Evolutionary conservation across 2,113 vertebrate species (phyloP).

Genomic region (Apistogramma diplotaenia): DNA sequence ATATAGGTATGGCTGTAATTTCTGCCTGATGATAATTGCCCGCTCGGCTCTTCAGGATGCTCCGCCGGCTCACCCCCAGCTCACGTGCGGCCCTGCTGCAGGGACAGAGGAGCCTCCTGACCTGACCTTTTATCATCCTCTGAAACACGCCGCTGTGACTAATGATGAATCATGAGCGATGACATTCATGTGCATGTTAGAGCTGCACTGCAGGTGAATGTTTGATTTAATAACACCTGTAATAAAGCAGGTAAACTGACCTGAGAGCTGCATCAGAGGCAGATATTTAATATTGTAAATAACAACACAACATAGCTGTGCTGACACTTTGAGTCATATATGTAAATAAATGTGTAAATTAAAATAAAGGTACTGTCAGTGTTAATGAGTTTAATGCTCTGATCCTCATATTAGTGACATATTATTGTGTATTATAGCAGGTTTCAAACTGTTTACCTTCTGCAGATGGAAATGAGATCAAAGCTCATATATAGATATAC

Average conservation of each 20-base stretch:
- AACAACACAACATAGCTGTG: not conserved
- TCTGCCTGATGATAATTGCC: conserved; percentile 73
- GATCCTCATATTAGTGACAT: no score
- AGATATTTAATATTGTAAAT: no score
- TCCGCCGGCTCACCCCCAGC: conserved; percentile 17
- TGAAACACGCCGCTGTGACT: not conserved
- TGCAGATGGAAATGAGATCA: not conserved
- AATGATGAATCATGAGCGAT: conserved; percentile 10
- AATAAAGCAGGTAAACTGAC: not conserved
- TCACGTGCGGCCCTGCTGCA: conserved; percentile 13
- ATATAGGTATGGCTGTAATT: conserved; percentile 71
- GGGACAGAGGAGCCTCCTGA: conserved; percentile 26
- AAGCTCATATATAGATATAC: not conserved
- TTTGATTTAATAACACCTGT: not conserved
- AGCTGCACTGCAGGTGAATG: not conserved
- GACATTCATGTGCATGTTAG: not conserved
- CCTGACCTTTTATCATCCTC: conserved; percentile 10
- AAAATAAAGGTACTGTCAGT: no score
- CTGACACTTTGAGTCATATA: not conserved
- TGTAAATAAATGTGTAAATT: no score
- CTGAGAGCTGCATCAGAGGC: not conserved
- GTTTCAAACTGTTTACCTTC: not conserved
- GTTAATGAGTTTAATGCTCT: no score
- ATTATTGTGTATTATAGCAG: not conserved
- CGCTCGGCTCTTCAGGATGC: conserved; percentile 48